Conservation (phyloP, 2,888 invertebrate species). For the Cremastobaeus sp. region DNA sequence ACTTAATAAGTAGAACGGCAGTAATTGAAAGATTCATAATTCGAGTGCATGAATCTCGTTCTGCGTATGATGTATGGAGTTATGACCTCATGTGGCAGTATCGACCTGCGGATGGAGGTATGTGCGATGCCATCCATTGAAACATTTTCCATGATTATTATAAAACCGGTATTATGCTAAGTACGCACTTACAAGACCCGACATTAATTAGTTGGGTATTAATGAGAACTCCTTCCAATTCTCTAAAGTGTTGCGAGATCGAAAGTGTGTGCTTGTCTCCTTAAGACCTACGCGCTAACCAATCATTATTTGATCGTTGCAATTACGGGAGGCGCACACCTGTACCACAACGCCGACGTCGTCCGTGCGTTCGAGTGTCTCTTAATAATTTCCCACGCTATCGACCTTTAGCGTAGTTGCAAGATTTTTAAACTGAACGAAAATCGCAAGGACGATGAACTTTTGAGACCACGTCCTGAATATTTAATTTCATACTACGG, state of each 20-base stretch:
- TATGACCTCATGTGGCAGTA: too few species aligned
- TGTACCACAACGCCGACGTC: slow-evolving; percentile 8
- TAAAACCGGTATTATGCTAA: slow-evolving; percentile 15
- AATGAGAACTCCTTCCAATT: slow-evolving; percentile 45
- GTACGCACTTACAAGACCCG: slow-evolving; percentile 38
- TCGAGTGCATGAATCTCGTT: too few species aligned
- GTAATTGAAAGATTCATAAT: too few species aligned
- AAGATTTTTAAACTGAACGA: too few species aligned
- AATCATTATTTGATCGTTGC: slow-evolving; percentile 59
- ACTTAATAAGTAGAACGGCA: too few species aligned
- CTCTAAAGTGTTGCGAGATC: slow-evolving; percentile 44
- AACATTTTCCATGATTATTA: slow-evolving; percentile 23
- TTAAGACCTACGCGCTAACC: slow-evolving; percentile 33
- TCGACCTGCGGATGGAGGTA: background rate
- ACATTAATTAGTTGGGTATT: slow-evolving; percentile 41
- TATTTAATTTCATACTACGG: too few species aligned
- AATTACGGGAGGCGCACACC: slow-evolving; percentile 39
- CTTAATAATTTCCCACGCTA: background rate
- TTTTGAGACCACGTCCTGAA: too few species aligned
- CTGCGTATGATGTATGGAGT: too few species aligned
- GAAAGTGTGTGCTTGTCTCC: slow-evolving; percentile 49
- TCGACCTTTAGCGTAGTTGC: too few species aligned
- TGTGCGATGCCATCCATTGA: slow-evolving; percentile 11
- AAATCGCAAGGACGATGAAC: too few species aligned
- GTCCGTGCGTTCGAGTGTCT: background rate